phyloP scores from a whole-genome alignment of 2,797 vertebrate species.

The Hemibagrus guttatus region DNA sequence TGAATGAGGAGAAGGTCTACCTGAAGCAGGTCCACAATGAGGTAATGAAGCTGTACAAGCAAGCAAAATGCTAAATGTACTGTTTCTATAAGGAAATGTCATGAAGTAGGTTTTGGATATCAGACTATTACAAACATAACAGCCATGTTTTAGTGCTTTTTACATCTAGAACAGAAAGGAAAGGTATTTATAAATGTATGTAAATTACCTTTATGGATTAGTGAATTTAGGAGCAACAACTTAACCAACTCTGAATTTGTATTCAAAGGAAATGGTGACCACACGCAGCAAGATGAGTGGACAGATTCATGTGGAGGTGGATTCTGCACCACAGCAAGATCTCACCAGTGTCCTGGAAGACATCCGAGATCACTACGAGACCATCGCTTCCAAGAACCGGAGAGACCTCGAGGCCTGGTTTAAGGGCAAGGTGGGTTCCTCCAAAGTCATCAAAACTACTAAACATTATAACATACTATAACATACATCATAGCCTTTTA shows the following conservation, averaged over 20 bases:
- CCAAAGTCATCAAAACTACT: neutral
- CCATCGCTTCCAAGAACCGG: constrained; percentile 76
- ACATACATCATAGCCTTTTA: neutral
- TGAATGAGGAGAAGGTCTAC: constrained; percentile 84
- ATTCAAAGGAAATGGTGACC: constrained; percentile 69
- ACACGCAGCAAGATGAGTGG: constrained; percentile 73
- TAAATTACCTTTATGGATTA: neutral
- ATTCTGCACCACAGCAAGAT: constrained; percentile 72
- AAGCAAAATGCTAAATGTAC: neutral
- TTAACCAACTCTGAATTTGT: neutral
- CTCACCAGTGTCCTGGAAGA: constrained; percentile 75
- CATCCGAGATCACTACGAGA: constrained; percentile 81
- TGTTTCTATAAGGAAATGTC: neutral
- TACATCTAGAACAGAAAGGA: neutral
- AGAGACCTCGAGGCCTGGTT: constrained; percentile 80
- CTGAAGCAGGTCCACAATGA: constrained; percentile 87
- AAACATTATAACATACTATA: too few relatives aligned
- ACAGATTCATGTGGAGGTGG: constrained; percentile 80
- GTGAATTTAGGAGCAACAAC: neutral
- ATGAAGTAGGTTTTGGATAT: neutral
- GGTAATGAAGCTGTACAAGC: constrained; percentile 62
- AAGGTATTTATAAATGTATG: neutral
- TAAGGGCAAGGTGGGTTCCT: constrained; percentile 70
- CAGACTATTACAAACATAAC: neutral
- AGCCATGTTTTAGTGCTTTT: neutral